Conservation (phyloP, 2,113 vertebrate genomes). For the Macquaria australasica region DNA sequence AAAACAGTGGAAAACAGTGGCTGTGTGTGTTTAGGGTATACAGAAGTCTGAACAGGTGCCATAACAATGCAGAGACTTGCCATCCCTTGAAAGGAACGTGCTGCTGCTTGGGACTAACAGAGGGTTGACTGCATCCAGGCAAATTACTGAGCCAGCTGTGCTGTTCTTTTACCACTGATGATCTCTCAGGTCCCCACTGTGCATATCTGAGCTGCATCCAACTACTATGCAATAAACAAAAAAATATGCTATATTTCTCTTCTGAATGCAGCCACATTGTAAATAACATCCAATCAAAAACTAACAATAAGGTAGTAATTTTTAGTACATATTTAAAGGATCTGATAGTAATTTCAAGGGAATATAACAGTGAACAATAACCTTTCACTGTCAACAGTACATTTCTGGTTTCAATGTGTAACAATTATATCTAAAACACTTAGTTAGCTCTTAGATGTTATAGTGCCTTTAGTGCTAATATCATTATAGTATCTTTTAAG, state of each 20-base stretch:
- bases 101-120: conserved; percentile 64
- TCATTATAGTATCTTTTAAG: not conserved
- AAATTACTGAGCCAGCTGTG: conserved; percentile 67
- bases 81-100: conserved; percentile 60
- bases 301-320: not conserved
- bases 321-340: not conserved
- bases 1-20: conserved; percentile 37
- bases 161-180: conserved; percentile 42
- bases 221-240: conserved; percentile 26
- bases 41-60: conserved; percentile 67
- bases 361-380: not conserved
- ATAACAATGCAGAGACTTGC: conserved; percentile 65
- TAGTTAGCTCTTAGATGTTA: not conserved
- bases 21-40: conserved; percentile 40
- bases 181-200: conserved; percentile 38
- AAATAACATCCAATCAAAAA: not conserved
- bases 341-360: not conserved
- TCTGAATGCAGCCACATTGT: not conserved
- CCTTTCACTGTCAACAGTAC: not conserved
- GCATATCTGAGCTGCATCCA: conserved; percentile 34
- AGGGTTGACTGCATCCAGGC: conserved; percentile 50
- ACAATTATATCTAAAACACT: not conserved
- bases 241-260: not conserved
- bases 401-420: not conserved
- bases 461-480: not conserved